A percentile compares a stretch with the other conserved stretches of the same genome.
These are phyloP conservation scores for Ophion slaviceki DNA, from an alignment of 2,888 invertebrate species.

Conservation along the genomic window DNA sequence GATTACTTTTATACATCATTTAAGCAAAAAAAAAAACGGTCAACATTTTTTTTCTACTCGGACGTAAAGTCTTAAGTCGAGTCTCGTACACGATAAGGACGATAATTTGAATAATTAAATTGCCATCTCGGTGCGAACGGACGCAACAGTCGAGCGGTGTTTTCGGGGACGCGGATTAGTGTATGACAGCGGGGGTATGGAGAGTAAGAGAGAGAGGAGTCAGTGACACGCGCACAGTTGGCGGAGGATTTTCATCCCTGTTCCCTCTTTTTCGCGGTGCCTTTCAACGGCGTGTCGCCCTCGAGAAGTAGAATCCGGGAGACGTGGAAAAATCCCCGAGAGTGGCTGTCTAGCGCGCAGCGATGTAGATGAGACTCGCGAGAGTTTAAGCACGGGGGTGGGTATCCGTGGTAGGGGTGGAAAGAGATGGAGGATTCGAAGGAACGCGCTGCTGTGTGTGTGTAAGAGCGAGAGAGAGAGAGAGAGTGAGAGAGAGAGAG, in stretches of 20 bases:
- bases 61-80: not conserved
- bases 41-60: too few relatives aligned
- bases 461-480: too few relatives aligned
- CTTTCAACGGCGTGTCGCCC: conserved; percentile 37
- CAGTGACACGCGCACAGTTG: conserved; percentile 18
- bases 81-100: conserved; percentile 16
- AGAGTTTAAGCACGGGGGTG: conserved; percentile 43
- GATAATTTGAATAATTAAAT: conserved; percentile 26
- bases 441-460: conserved; percentile 17
- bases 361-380: conserved; percentile 54
- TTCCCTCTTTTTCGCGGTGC: conserved; percentile 7
- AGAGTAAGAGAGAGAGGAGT: not conserved
- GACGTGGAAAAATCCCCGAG: conserved; percentile 53
- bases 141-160: conserved; percentile 45
- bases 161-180: conserved; percentile 18
- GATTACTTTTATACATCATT: too few relatives aligned
- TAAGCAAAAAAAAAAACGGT: too few relatives aligned
- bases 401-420: conserved; percentile 21
- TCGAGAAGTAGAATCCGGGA: conserved; percentile 43
- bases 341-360: conserved; percentile 50
- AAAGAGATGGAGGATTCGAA: conserved; percentile 12
- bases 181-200: conserved; percentile 8
- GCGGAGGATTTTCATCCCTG: conserved; percentile 16
- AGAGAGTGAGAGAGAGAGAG: conserved; percentile 40
- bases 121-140: conserved; percentile 16